Base-by-base conservation (phyloP, 2,888 invertebrate species). In the Glaucopsyche alexis region DNA sequence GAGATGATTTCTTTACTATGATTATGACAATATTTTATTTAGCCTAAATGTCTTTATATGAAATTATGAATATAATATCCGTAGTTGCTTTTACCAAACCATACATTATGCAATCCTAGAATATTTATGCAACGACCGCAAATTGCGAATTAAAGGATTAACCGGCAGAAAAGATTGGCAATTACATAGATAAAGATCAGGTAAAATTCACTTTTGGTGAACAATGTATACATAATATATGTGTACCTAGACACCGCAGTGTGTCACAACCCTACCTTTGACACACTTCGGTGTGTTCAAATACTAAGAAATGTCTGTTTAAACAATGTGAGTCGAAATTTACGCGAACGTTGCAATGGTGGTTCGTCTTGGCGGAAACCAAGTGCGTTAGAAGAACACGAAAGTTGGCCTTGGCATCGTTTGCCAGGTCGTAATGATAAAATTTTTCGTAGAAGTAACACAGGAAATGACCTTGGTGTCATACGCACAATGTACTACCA, bases 221-320 rank as follows among this genome's bases (percentile, higher is more conserved):
- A 47, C 29, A 29, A 2, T 29, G 29, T 29, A 29, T 4, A n/a
- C n/a, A n/a, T n/a, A n/a, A 67, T 47, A 67, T 66, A 9, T 66
- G 16, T 45, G 67, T 7, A n/a, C n/a, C n/a, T n/a, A 13, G 67
- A 67, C 9, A 67, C 47, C 42, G 45, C 19, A 11, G 16, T 9
- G 60, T 2, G 29, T 16, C 67, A 67, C 67, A 45, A 67, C 47
- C 42, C 9, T 16, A 42, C 66, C 66, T 66, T 42, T 67, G 47
- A 47, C 67, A 67, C 67, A 67, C 67, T 16, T 67, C 8, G 16
- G 16, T 19, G 67, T 47, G 60, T 29, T 60, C 60, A 60, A 60
- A 60, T 60, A 60, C 29, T 60, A 29, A 38, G 60, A 38, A 60
- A 60, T 38, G 60, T 60, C 14, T 60, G 14, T 60, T 29, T 13